A percentile compares a stretch with the other conserved stretches of the same genome.
These are phyloP conservation scores for Gymnogyps californianus DNA, from an alignment of 2,113 vertebrate species.

Conservation along the genomic window DNA sequence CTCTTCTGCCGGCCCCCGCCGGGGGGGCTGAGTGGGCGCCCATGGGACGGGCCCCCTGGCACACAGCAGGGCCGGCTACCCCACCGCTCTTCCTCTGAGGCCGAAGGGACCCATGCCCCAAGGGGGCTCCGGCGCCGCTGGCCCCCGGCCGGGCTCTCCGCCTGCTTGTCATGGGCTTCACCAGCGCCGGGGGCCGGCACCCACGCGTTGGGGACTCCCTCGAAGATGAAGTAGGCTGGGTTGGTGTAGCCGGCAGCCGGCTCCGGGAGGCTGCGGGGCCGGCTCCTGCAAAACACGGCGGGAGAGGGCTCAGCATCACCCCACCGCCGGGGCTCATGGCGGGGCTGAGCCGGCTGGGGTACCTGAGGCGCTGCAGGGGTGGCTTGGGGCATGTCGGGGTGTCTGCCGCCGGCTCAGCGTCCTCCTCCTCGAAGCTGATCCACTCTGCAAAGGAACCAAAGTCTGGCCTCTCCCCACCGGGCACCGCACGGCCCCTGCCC, in stretches of 20 bases:
- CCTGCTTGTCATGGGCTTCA: background rate
- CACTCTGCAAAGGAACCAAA: conserved; percentile 68
- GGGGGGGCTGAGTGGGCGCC: background rate
- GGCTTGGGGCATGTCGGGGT: background rate
- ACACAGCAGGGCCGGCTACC: background rate
- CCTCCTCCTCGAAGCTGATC: conserved; percentile 79
- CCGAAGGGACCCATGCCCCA: accelerated
- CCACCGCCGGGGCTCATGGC: accelerated
- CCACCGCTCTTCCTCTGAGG: background rate
- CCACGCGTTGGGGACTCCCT: conserved; percentile 70
- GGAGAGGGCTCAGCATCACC: background rate
- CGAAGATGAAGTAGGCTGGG: conserved; percentile 88
- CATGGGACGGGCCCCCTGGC: background rate
- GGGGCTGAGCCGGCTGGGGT: background rate
- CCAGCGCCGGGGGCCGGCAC: background rate
- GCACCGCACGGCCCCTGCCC: background rate
- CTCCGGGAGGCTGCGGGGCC: conserved; percentile 61
- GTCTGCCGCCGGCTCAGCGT: background rate
- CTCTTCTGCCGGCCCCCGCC: background rate
- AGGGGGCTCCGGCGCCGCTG: background rate
- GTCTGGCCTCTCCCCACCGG: background rate
- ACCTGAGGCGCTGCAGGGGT: background rate
- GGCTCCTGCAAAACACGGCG: conserved; percentile 31
- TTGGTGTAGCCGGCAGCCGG: conserved; percentile 80
- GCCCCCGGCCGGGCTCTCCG: background rate